Evolutionary conservation across 2,888 invertebrate genomes (phyloP).

Genomic region (Salticus scenicus): DNA sequence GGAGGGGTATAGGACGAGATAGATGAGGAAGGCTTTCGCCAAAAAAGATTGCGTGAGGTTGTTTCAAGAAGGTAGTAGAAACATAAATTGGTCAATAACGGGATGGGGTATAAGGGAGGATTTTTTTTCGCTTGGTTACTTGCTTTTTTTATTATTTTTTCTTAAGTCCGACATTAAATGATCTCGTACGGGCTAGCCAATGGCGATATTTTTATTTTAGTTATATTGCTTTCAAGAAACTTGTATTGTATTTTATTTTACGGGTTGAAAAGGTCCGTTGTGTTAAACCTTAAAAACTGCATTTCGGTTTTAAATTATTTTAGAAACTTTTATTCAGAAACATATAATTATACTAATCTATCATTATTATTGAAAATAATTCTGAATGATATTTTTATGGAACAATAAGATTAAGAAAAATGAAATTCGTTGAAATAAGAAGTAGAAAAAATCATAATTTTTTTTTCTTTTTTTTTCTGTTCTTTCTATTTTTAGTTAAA

Average conservation of each 20-base stretch:
- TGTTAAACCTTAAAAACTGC: too few relatives aligned
- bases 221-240: neutral
- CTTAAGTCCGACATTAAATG: constrained; percentile 37
- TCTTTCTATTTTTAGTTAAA: too few relatives aligned
- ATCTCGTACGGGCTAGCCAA: constrained; percentile 19
- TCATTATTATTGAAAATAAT: too few relatives aligned
- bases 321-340: too few relatives aligned
- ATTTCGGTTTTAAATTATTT: too few relatives aligned
- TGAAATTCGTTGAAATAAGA: too few relatives aligned
- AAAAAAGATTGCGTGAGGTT: constrained; percentile 56
- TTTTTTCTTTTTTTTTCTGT: too few relatives aligned
- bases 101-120: constrained; percentile 51
- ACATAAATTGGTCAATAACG: constrained; percentile 70
- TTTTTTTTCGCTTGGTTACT: constrained; percentile 20
- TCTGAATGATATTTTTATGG: too few relatives aligned
- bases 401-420: too few relatives aligned
- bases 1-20: constrained; percentile 49
- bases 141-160: neutral
- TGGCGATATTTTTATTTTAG: neutral
- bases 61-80: constrained; percentile 57
- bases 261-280: neutral
- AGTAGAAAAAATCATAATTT: too few relatives aligned
- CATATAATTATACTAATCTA: too few relatives aligned
- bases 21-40: constrained; percentile 66
- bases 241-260: neutral